Conservation (phyloP, 1,140 invertebrate species). For the Drosophila paulistorum region DNA sequence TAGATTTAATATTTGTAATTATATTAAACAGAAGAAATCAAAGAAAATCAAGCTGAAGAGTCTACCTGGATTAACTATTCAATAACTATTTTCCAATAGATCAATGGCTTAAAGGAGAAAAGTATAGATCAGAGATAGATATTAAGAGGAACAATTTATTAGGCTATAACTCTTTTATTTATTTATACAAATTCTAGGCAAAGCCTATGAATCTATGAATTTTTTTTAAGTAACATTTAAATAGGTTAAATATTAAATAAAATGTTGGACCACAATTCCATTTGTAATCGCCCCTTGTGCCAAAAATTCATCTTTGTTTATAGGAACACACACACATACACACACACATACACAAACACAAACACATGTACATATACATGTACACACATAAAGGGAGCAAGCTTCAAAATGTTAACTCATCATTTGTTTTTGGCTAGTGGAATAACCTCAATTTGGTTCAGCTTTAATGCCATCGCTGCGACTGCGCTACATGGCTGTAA, state of each 20-base stretch:
- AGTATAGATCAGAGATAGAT: too few species aligned
- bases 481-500: conserved; percentile 61
- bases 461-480: conserved; percentile 46
- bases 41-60: too few species aligned
- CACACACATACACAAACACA: neutral
- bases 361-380: neutral
- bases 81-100: too few species aligned
- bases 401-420: conserved; percentile 65
- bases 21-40: too few species aligned
- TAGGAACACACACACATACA: neutral
- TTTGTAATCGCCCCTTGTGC: neutral
- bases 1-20: too few species aligned
- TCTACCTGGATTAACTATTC: too few species aligned
- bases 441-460: conserved; percentile 75
- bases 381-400: conserved; percentile 25
- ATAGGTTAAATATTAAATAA: neutral
- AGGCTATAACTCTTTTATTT: too few species aligned
- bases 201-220: too few species aligned
- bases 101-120: too few species aligned
- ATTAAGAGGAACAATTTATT: too few species aligned
- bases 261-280: neutral
- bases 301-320: neutral
- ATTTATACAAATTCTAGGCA: too few species aligned
- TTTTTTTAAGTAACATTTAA: neutral
- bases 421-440: conserved; percentile 37